These are phyloP conservation scores for Macrotis lagotis DNA, from an alignment of 2,113 vertebrate genomes.

Conservation along the genomic window DNA sequence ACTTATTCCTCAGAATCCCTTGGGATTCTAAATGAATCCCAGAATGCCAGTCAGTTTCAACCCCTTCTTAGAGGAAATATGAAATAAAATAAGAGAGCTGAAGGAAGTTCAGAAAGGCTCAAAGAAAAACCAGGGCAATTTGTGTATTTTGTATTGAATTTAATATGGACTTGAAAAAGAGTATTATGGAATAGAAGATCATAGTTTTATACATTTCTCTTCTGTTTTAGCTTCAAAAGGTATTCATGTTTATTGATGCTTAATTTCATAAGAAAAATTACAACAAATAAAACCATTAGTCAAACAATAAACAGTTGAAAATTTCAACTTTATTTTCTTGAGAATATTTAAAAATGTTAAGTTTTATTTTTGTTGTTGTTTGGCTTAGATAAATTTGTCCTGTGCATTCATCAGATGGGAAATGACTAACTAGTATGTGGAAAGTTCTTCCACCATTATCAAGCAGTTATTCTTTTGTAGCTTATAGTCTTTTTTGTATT, in stretches of 20 bases:
- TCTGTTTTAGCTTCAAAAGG: not conserved
- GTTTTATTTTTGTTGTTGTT: not conserved
- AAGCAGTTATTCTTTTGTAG: not conserved
- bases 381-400: not conserved
- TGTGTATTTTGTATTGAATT: not conserved
- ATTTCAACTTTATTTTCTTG: constrained; percentile 42
- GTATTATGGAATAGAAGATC: not conserved
- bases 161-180: not conserved
- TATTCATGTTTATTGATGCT: not conserved
- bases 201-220: not conserved
- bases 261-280: not conserved
- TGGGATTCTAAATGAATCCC: not conserved
- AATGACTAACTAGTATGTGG: not conserved
- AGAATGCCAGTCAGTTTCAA: not conserved
- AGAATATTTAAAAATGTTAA: not conserved
- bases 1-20: not conserved
- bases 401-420: not conserved
- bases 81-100: not conserved
- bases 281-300: too few relatives aligned
- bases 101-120: not conserved
- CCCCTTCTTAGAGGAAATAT: not conserved
- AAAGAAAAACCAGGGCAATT: not conserved
- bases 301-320: not conserved
- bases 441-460: not conserved
- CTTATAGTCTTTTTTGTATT: not conserved